phyloP scores from a whole-genome alignment of 2,888 invertebrate species.

The Petrolisthes cinctipes region DNA sequence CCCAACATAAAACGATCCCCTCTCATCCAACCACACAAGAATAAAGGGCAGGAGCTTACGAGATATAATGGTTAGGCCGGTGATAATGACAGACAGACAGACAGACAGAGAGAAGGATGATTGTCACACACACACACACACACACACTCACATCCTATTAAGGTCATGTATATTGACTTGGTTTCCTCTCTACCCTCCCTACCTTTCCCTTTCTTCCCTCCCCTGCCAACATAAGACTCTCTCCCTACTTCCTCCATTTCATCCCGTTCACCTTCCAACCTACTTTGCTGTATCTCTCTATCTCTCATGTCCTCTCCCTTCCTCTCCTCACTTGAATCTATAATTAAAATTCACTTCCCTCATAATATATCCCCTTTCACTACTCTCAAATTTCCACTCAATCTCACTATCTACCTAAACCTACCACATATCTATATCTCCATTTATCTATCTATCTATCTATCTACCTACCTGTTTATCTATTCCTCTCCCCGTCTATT shows the following conservation, averaged over 20 bases:
- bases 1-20: not conserved
- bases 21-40: not conserved
- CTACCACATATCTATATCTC: too few relatives aligned
- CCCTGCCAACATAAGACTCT: not conserved
- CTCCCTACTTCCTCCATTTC: not conserved
- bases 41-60: not conserved
- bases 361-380: too few relatives aligned
- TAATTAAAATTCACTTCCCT: not conserved
- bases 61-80: not conserved
- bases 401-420: too few relatives aligned
- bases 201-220: not conserved
- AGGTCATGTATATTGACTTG: conserved; percentile 1
- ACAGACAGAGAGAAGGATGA: not conserved
- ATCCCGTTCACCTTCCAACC: not conserved
- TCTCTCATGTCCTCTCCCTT: not conserved
- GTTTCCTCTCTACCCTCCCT: conserved; percentile 3
- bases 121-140: not conserved
- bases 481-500: too few relatives aligned
- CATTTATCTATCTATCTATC: too few relatives aligned
- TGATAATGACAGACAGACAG: not conserved
- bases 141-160: not conserved
- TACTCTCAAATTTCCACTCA: too few relatives aligned
- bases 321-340: not conserved
- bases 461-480: too few relatives aligned
- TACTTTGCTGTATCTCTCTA: not conserved